These are phyloP conservation scores for Cladopsammia gracilis DNA, from an alignment of 64 coral and sea anemone genomes.

Conservation along the genomic window DNA sequence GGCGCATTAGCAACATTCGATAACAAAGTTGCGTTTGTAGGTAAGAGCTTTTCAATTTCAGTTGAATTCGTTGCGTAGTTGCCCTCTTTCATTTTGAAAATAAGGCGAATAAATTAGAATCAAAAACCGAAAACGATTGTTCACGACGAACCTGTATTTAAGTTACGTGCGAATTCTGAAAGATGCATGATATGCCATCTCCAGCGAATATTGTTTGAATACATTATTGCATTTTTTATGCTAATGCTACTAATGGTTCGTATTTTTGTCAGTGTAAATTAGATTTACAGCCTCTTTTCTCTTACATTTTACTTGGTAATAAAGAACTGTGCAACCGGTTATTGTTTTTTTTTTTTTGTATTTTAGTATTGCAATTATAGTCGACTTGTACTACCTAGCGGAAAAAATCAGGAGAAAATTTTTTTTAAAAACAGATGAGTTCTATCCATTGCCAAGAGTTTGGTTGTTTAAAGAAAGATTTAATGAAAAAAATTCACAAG, in stretches of 20 bases:
- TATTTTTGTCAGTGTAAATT: not conserved
- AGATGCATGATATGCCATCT: no score
- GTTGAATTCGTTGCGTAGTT: not conserved
- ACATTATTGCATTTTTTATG: constrained; percentile 2
- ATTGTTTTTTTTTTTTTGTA: no score
- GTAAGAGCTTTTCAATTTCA: not conserved
- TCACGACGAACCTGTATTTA: not conserved
- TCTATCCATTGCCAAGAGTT: not conserved
- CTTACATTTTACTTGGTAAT: not conserved
- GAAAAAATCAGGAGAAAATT: no score
- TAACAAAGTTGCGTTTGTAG: not conserved
- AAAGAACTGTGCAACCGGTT: no score
- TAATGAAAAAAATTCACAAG: not conserved
- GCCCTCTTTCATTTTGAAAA: not conserved
- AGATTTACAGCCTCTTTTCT: not conserved
- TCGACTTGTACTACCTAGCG: no score
- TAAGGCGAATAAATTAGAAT: no score
- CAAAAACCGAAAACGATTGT: no score
- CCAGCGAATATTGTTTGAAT: not conserved
- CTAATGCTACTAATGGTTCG: not conserved
- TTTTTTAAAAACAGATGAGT: no score
- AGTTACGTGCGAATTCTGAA: not conserved
- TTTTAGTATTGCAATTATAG: no score
- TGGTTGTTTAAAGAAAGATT: not conserved
- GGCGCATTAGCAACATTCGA: not conserved